Base-by-base conservation (phyloP, 2,888 invertebrate species). In the Sylvicola cinctus region DNA sequence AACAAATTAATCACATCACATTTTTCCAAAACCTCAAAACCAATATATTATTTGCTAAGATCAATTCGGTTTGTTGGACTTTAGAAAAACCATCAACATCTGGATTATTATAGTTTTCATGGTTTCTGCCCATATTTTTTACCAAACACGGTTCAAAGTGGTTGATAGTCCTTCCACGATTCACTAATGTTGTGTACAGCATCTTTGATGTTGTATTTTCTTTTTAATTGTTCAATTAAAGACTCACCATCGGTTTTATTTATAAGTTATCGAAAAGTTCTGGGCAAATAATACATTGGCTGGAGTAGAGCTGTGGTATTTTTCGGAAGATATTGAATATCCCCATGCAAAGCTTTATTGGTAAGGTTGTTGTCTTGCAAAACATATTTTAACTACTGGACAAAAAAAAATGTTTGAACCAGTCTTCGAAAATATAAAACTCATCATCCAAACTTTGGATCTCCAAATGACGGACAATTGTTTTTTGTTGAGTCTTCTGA, bases 141-240 rank as follows among this genome's bases (percentile, higher is more conserved):
- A 40, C 40, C 39, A 43, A 40, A 40, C 33, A 37, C 35, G 37
- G 36, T 45, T 44, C 39, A 44, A 40, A 35, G 41, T 41, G 26
- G 42, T 43, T 42, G 29, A 41, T 43, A 34, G 39, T 45, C 41
- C 34, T 44, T 42, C 43, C 43, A 43, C 37, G 43, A 43, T 42
- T 42, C 39, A 35, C 41, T 41, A 33, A 45, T 44, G 38, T 34
- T 43, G 20, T 42, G 35, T 29, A 43, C 34, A 36, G 40, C 44
- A 44, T 43, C 39, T 34, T 38, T 37, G 37, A 40, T 42, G 38
- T 42, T 45, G 26, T 40, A 40, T 29, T 40, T 41, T 36, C 41
- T 41, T 38, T 42, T 42, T 38, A 42, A 42, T 33, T 17, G 35
- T 44, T 41, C 37, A 39, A 44, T 37, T 36, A 34, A 38, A 36